These are phyloP conservation scores for Selenia dentaria DNA, from an alignment of 2,888 invertebrate genomes.

Conservation along the genomic window DNA sequence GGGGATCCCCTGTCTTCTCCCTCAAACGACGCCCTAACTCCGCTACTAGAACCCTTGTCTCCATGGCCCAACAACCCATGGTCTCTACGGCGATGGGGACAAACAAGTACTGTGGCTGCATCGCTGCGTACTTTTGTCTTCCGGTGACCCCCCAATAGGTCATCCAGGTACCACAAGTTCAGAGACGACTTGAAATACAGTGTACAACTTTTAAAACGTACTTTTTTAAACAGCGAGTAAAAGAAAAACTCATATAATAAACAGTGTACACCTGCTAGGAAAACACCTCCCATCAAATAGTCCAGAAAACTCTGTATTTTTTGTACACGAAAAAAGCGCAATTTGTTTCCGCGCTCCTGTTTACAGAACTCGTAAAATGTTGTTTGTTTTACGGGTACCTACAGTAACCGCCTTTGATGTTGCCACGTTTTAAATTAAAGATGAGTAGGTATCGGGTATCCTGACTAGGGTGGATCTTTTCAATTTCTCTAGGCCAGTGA, in stretches of 20 bases:
- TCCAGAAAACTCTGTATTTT: slow-evolving; percentile 24
- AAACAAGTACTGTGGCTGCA: no score
- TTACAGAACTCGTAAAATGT: slow-evolving; percentile 34
- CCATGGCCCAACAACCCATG: no score
- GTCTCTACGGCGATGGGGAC: no score
- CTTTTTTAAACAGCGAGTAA: no score
- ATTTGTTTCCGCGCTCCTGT: slow-evolving; percentile 31
- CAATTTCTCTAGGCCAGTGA: slow-evolving; percentile 6
- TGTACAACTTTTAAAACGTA: no score
- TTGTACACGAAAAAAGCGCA: slow-evolving; percentile 28
- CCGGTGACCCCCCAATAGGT: no score
- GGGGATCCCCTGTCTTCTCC: no score
- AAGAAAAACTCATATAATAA: neutral
- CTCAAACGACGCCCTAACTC: no score
- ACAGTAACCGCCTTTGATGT: slow-evolving; percentile 32
- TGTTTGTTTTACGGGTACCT: slow-evolving; percentile 34
- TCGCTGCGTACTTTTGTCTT: no score
- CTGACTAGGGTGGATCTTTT: slow-evolving; percentile 4
- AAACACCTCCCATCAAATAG: slow-evolving; percentile 19
- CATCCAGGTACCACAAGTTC: no score
- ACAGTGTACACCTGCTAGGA: slow-evolving; percentile 10
- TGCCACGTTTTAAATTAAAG: slow-evolving; percentile 32
- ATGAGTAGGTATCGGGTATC: slow-evolving; percentile 24
- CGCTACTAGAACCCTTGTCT: no score
- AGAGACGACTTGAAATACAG: no score